Percentiles rank a stretch among this genome's conserved stretches.
Conservation (phyloP, 2,113 vertebrate species). For the Zapus hudsonius region DNA sequence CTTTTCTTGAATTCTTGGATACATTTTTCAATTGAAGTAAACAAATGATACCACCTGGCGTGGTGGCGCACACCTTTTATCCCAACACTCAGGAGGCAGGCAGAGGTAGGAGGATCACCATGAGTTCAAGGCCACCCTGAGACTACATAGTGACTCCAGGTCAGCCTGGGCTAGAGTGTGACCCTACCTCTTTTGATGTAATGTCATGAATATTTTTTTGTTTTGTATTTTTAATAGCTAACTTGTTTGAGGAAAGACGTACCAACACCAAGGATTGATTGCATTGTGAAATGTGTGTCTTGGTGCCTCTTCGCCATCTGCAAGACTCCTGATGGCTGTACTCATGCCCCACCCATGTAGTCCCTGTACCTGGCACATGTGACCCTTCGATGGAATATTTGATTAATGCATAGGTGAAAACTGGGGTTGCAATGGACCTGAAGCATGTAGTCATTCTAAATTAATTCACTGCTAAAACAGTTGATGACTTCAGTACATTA, state of each 20-base stretch:
- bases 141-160: no score
- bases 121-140: no score
- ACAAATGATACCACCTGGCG: neutral
- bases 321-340: neutral
- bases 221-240: neutral
- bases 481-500: neutral
- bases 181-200: neutral
- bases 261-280: neutral
- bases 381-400: neutral
- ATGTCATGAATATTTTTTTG: neutral
- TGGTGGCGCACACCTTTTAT: no score
- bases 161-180: no score
- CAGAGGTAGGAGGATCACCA: no score
- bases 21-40: slow-evolving; percentile 33
- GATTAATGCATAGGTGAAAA: neutral
- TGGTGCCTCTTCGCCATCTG: neutral
- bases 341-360: neutral
- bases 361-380: neutral
- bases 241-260: neutral
- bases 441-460: neutral
- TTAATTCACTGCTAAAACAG: neutral
- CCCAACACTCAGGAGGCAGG: no score
- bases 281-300: neutral
- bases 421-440: neutral
- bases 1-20: neutral